These are phyloP conservation scores for Himalopsyche japonica DNA, from an alignment of 2,888 invertebrate species.

Conservation along the genomic window DNA sequence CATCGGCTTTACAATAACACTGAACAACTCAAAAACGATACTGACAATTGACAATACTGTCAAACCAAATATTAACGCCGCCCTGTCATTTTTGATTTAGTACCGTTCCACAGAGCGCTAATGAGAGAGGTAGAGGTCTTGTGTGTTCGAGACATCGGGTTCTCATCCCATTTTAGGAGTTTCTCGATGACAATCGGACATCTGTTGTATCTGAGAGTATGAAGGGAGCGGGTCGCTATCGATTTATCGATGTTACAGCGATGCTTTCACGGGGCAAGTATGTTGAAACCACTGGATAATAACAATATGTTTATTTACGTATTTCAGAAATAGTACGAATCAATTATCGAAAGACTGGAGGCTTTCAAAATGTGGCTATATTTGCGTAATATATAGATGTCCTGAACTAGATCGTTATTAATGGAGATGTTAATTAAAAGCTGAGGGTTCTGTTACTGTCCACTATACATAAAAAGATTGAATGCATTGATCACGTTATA, in stretches of 20 bases:
- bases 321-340: no score
- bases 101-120: conserved; percentile 18
- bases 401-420: no score
- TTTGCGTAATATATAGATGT: no score
- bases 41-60: not conserved
- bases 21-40: not conserved
- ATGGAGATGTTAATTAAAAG: no score
- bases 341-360: no score
- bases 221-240: conserved; percentile 2
- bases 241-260: not conserved
- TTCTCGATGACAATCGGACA: conserved; percentile 23
- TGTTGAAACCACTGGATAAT: not conserved
- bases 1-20: not conserved
- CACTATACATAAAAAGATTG: no score
- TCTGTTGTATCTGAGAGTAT: not conserved
- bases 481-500: no score
- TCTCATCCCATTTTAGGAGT: conserved; percentile 32
- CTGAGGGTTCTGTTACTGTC: no score
- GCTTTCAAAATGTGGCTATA: no score
- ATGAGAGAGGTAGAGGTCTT: conserved; percentile 19
- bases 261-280: not conserved
- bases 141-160: conserved; percentile 10
- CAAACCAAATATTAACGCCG: not conserved
- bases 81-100: conserved; percentile 25
- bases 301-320: no score